A percentile compares a stretch with the other conserved stretches of the same genome.
Conservation (phyloP, 2,113 vertebrate genomes). For the Electrona antarctica region DNA sequence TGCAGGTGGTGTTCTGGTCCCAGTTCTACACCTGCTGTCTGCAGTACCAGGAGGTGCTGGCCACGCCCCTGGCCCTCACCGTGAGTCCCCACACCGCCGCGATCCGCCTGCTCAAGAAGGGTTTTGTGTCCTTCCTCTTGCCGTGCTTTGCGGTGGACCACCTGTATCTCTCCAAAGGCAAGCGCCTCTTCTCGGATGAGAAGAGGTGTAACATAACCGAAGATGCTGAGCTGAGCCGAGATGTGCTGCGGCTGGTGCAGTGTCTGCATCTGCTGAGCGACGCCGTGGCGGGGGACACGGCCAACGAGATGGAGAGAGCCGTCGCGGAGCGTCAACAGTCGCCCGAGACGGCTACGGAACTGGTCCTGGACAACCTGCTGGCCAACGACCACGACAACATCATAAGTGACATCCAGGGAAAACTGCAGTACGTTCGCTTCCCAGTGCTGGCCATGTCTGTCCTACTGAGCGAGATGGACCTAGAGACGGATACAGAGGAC, state of each 20-base stretch:
- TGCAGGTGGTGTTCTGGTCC: slow-evolving; percentile 96
- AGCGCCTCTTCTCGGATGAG: slow-evolving; percentile 86
- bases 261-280: slow-evolving; percentile 90
- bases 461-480: slow-evolving; percentile 91
- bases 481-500: slow-evolving; percentile 85
- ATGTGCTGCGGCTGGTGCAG: slow-evolving; percentile 89
- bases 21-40: slow-evolving; percentile 94
- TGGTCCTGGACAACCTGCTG: slow-evolving; percentile 89
- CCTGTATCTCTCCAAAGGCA: slow-evolving; percentile 88
- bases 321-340: slow-evolving; percentile 85
- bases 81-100: slow-evolving; percentile 83
- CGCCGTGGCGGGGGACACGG: slow-evolving; percentile 85
- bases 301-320: slow-evolving; percentile 90
- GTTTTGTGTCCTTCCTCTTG: slow-evolving; percentile 88
- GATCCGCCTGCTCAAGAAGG: slow-evolving; percentile 93
- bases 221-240: slow-evolving; percentile 87
- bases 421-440: slow-evolving; percentile 89
- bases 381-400: slow-evolving; percentile 86
- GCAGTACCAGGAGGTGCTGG: slow-evolving; percentile 92
- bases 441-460: slow-evolving; percentile 83
- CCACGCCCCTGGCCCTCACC: slow-evolving; percentile 85
- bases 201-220: slow-evolving; percentile 84
- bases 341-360: slow-evolving; percentile 89
- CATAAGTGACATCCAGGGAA: slow-evolving; percentile 91
- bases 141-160: slow-evolving; percentile 92